Evolutionary conservation across 2,113 vertebrate species (phyloP), one percentile per base, ranked within the genome.

Genomic region (Mugil cephalus): DNA sequence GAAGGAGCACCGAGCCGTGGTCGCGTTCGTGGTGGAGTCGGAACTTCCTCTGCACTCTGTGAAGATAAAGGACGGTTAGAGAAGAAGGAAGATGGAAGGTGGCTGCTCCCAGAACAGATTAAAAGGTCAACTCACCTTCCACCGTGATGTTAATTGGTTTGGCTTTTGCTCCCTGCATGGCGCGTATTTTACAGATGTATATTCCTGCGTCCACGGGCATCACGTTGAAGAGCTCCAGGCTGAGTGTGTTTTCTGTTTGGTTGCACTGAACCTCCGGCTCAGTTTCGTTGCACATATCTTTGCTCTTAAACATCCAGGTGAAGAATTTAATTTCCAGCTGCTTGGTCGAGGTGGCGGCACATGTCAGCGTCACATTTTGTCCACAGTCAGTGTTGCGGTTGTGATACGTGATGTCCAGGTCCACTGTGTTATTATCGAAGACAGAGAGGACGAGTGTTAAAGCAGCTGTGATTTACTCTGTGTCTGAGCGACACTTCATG

Each of bases 131-230:
- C 86, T 86, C 39, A 92, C 91, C 77, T 74, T 77, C 38, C 6
- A 88, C 19, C 6, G 0, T 54, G 2, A 92, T 13, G 1, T 0
- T 0, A 17, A 67, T 80, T 0, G 0, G 8, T 0, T 0, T 5
- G 0, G 0, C 0, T 0, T 0, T 0, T 0, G 0, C 0, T 47
- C 77, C 88, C 0, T 0, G 0, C 0, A 0, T 34, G 38, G 82
- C 39, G 9, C 0, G 69, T 0, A 91, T 2, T 17, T 91, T 90
- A 64, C 91, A 92, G 47, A 67, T 1, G 69, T 91, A 92, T 0
- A 7, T 0, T 14, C 85, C 88, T 12, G 42, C 6, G 35, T 85
- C 0, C 15, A 0, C 13, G 0, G 78, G 76, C 65, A 8, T 83
- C 21, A 90, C n/a, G 1, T 86, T 69, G 46, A 11, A 1, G 45